Evolutionary conservation across 2,888 invertebrate species (phyloP).

Genomic region (Archaeoteleia sp.): DNA sequence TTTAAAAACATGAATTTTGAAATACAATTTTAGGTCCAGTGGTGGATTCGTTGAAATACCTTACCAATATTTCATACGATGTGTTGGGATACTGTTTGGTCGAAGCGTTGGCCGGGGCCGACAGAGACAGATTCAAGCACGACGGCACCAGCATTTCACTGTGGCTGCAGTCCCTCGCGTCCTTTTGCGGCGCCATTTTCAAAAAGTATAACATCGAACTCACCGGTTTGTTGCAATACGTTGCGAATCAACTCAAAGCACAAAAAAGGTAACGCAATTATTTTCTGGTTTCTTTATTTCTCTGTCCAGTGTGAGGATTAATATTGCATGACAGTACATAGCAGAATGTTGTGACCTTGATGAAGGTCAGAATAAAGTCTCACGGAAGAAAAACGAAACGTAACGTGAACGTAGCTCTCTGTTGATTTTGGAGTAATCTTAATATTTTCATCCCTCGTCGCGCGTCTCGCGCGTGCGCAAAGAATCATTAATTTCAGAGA

Average conservation of each 20-base stretch:
- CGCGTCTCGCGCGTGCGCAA: no score
- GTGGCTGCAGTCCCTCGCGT: constrained; percentile 95
- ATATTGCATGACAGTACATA: not conserved
- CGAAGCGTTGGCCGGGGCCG: constrained; percentile 90
- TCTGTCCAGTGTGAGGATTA: no score
- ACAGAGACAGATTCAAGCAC: constrained; percentile 86
- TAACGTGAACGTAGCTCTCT: no score
- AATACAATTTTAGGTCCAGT: constrained; percentile 81
- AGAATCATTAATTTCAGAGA: no score
- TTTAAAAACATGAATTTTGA: not conserved
- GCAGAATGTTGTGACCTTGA: no score
- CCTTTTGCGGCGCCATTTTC: constrained; percentile 96
- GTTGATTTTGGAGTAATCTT: no score
- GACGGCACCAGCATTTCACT: constrained; percentile 94
- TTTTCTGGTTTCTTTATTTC: not conserved
- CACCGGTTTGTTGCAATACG: constrained; percentile 95
- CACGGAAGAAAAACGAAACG: no score
- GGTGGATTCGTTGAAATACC: constrained; percentile 97
- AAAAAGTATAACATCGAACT: constrained; percentile 98
- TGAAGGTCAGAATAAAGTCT: no score
- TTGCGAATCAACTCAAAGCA: constrained; percentile 96
- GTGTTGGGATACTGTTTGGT: constrained; percentile 96
- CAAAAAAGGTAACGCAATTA: constrained; percentile 86
- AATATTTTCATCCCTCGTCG: no score
- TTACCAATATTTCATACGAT: constrained; percentile 94